Conservation (phyloP, 2,797 vertebrate genomes). For the Aldrovandia affinis region DNA sequence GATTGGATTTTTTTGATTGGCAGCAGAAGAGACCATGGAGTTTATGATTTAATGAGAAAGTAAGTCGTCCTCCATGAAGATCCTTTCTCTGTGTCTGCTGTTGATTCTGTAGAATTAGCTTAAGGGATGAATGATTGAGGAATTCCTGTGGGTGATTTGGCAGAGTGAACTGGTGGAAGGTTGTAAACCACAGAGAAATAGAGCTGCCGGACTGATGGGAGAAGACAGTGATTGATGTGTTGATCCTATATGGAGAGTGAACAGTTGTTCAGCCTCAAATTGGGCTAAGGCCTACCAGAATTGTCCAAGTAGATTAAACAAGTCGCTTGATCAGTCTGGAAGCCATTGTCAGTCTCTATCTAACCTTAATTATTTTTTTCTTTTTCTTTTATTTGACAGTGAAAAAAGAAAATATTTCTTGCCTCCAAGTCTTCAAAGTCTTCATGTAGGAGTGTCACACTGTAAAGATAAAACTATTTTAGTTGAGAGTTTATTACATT, state of each 20-base stretch:
- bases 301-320: not conserved
- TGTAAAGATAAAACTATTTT: too few relatives aligned
- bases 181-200: not conserved
- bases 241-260: not conserved
- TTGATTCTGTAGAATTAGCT: not conserved
- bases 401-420: not conserved
- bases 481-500: too few relatives aligned
- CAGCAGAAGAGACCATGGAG: slow-evolving; percentile 1
- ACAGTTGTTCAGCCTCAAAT: not conserved
- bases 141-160: not conserved
- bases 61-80: not conserved
- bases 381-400: not conserved
- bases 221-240: not conserved
- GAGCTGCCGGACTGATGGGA: not conserved
- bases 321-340: not conserved
- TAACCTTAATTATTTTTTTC: not conserved
- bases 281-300: not conserved
- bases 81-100: not conserved
- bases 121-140: not conserved
- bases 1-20: slow-evolving; percentile 17
- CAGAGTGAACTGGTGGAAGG: not conserved
- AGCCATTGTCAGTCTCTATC: not conserved
- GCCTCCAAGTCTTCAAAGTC: not conserved
- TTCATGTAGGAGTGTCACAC: too few relatives aligned
- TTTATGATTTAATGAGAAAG: not conserved